Evolutionary conservation across 2,113 vertebrate genomes (phyloP).

Genomic region (Megalops atlanticus): DNA sequence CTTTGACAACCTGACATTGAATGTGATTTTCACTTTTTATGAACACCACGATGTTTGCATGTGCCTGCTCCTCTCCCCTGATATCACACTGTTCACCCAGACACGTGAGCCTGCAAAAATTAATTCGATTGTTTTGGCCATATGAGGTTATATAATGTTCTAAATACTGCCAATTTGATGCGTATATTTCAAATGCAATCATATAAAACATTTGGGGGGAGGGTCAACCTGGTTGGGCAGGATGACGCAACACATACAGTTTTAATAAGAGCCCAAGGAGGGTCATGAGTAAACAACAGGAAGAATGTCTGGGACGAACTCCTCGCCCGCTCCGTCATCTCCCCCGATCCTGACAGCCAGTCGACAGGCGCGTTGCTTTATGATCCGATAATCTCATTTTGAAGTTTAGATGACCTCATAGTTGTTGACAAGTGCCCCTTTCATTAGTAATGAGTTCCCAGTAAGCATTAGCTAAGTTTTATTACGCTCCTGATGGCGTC

Average conservation of each 20-base stretch:
- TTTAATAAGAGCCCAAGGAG: too few relatives aligned
- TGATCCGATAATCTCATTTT: constrained; percentile 40
- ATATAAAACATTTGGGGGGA: too few relatives aligned
- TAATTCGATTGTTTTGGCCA: constrained; percentile 54
- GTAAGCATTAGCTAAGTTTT: constrained; percentile 46
- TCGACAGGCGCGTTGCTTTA: constrained; percentile 34
- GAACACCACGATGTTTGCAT: constrained; percentile 55
- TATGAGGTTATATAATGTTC: constrained; percentile 53
- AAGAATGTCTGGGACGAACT: not conserved
- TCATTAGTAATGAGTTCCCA: constrained; percentile 40
- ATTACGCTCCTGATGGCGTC: constrained; percentile 35
- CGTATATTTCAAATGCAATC: too few relatives aligned
- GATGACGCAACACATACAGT: not conserved
- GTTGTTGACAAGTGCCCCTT: constrained; percentile 44
- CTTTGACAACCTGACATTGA: constrained; percentile 63
- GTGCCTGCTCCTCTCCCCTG: constrained; percentile 58
- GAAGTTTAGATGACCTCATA: constrained; percentile 47
- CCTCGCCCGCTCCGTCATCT: not conserved
- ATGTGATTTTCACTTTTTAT: constrained; percentile 61
- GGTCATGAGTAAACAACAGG: too few relatives aligned
- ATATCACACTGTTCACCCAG: constrained; percentile 59
- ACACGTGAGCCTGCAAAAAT: constrained; percentile 39
- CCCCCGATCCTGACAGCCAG: not conserved
- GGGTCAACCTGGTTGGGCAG: too few relatives aligned
- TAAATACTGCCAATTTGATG: constrained; percentile 33